Conservation (phyloP, 2,888 invertebrate species). For the Antheraea assamensis region DNA sequence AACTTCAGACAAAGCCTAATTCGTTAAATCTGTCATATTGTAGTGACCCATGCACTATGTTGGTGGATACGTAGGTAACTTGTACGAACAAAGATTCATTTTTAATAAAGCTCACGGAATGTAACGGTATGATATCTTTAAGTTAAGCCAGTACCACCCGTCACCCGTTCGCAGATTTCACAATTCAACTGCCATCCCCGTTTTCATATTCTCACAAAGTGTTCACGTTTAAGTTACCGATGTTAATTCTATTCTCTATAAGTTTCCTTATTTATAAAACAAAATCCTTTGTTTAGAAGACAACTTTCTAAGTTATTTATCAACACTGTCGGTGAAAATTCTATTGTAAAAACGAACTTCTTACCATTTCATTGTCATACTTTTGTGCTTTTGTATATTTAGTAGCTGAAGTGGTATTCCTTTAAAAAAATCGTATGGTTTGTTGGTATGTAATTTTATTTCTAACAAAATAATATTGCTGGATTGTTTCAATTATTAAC, state of each 20-base stretch:
- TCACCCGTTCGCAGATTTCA: neutral
- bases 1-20: neutral
- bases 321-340: constrained; percentile 1
- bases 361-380: neutral
- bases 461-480: neutral
- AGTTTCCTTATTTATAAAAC: neutral
- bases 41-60: neutral
- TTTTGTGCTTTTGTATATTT: neutral
- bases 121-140: neutral
- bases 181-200: neutral
- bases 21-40: neutral
- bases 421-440: neutral
- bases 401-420: neutral
- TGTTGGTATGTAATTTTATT: neutral
- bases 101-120: neutral
- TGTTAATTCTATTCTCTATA: constrained; percentile 3
- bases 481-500: neutral
- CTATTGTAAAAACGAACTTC: neutral
- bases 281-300: neutral
- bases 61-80: neutral
- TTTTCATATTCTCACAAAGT: neutral
- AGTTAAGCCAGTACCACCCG: neutral
- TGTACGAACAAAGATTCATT: neutral
- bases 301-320: constrained; percentile 11
- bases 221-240: neutral